Evolutionary conservation across 2,888 invertebrate genomes (phyloP).

Genomic region (Leptinotarsa tumamoca): DNA sequence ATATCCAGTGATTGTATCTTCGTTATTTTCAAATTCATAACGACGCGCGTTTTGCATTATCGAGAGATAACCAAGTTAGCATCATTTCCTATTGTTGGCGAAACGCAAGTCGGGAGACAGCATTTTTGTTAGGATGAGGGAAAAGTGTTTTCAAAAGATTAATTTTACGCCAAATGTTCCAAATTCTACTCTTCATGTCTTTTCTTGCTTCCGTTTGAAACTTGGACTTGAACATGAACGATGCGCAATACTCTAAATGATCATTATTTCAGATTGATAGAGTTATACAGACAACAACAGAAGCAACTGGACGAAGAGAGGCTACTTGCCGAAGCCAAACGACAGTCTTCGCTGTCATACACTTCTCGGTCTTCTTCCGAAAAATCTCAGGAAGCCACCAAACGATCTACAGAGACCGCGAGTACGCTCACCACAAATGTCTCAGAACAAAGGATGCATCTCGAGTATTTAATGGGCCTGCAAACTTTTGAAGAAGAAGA

Average conservation of each 20-base stretch:
- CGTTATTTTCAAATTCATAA: no score
- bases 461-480: constrained; percentile 55
- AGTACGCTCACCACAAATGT: constrained; percentile 38
- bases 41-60: no score
- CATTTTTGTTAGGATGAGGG: no score
- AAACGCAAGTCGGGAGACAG: no score
- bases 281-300: constrained; percentile 16
- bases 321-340: neutral
- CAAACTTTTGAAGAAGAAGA: constrained; percentile 36
- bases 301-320: constrained; percentile 3
- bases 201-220: no score
- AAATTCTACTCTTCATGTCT: no score
- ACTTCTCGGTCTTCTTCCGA: neutral
- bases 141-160: no score
- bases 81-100: no score
- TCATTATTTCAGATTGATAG: constrained; percentile 15
- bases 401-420: neutral
- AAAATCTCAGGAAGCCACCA: neutral
- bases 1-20: no score
- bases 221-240: no score
- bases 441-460: constrained; percentile 36
- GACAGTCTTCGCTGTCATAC: neutral
- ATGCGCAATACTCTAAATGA: neutral
- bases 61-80: no score
- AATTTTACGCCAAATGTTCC: no score